Evolutionary conservation across 2,113 vertebrate species (phyloP).

Genomic region (Ivindomyrus marchei): DNA sequence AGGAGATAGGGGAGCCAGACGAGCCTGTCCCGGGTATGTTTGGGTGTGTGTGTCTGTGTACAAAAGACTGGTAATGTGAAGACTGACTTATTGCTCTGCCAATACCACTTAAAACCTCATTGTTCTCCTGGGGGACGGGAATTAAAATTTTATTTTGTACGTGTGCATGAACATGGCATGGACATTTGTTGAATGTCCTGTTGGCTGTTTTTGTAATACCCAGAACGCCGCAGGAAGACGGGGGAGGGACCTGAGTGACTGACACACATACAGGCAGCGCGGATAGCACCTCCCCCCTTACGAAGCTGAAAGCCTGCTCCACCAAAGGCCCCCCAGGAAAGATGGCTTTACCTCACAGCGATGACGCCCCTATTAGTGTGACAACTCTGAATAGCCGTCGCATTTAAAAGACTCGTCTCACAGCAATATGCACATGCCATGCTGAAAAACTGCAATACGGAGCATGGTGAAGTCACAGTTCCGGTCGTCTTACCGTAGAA

Average conservation of each 20-base stretch:
- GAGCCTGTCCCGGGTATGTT: not conserved
- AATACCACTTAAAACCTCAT: constrained; percentile 42
- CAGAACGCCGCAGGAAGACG: constrained; percentile 28
- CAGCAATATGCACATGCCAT: not conserved
- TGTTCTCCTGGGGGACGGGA: constrained; percentile 33
- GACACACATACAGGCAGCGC: not conserved
- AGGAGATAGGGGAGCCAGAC: not conserved
- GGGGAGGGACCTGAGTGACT: constrained; percentile 20
- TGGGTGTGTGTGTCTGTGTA: not conserved
- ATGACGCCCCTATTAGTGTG: not conserved
- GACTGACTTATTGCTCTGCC: constrained; percentile 39
- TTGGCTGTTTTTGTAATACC: constrained; percentile 24
- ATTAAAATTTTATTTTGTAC: constrained; percentile 46
- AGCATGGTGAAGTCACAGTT: not conserved
- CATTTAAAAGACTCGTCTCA: not conserved
- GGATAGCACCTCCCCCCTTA: not conserved
- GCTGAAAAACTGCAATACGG: not conserved
- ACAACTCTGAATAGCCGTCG: not conserved
- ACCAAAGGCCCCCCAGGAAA: not conserved
- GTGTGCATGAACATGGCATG: not conserved
- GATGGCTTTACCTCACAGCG: not conserved
- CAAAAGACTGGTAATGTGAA: not conserved
- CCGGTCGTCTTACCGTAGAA: constrained; percentile 54
- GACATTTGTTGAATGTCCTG: constrained; percentile 15
- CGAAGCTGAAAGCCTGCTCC: not conserved